phyloP scores from a whole-genome alignment of 2,113 vertebrate species.

The Lagenorhynchus albirostris region DNA sequence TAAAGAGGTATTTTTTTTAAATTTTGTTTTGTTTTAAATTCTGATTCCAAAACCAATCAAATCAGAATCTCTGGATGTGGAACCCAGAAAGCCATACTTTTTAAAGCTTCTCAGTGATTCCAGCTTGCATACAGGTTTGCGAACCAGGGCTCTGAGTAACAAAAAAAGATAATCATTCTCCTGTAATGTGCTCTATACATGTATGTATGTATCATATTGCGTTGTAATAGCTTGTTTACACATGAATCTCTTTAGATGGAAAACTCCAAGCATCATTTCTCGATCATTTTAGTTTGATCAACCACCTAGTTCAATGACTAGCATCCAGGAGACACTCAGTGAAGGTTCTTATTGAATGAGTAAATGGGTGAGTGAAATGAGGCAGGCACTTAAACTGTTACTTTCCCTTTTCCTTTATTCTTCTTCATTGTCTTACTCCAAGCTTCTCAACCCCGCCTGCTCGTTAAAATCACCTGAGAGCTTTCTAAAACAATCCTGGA shows the following conservation, averaged over 20 bases:
- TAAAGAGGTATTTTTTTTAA: neutral
- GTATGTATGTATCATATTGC: neutral
- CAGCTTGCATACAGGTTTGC: neutral
- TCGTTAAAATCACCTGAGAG: neutral
- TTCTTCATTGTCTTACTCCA: neutral
- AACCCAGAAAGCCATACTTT: neutral
- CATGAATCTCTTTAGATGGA: neutral
- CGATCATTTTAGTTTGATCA: neutral
- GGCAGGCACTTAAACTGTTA: neutral
- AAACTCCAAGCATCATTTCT: neutral
- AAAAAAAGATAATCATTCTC: neutral
- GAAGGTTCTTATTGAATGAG: constrained; percentile 33
- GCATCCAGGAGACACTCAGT: neutral
- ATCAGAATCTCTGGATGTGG: neutral
- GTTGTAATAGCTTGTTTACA: neutral
- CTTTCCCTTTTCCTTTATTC: neutral
- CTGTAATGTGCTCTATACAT: neutral
- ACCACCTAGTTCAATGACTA: constrained; percentile 14
- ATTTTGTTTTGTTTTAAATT: neutral
- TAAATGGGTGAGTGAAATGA: neutral
- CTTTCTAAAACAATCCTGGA: neutral
- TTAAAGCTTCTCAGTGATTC: neutral
- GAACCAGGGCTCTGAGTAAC: neutral
- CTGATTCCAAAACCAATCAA: neutral
- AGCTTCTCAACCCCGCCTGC: neutral